Evolutionary conservation across 1,140 invertebrate species (phyloP), one percentile per base, ranked within the genome.

Genomic region (Trichonephila clavipes): DNA sequence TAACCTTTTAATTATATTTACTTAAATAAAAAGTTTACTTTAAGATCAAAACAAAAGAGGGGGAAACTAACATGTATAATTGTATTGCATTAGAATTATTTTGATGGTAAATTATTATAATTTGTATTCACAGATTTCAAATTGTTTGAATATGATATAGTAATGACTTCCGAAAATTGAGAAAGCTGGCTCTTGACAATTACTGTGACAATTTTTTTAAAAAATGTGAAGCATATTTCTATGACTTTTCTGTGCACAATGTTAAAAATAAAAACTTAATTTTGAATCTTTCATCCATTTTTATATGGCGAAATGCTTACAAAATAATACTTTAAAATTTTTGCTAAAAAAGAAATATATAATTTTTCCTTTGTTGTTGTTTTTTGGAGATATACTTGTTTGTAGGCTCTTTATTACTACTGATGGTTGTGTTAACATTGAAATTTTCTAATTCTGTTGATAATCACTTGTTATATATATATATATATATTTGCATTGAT

Each of bases 381-480:
- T 83, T 16, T 59, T 58, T 83, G 44, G 51, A 83, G 18, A 83
- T 83, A 19, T 59, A 83, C 51, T 83, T 77, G 69, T 77, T 83
- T 83, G 82, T 83, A 58, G 82, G 12, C 8, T 58, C 51, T 83
- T 58, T 58, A n/a, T 58, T n/a, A 83, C 21, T 58, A 19, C 40
- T 58, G 21, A 83, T n/a, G 14, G 40, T 83, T 83, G 40, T 83
- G 82, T 58, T 83, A 83, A 51, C 28, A 58, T 51, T 83, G 21
- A 24, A 69, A 69, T 34, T 82, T 40, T 82, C 34, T 82, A 82
- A 34, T 82, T 83, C 40, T 83, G 82, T 77, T 83, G 51, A 58
- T 59, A 51, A 51, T 83, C 44, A 62, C 58, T 90, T 90, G 89
- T 90, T 58, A n/a, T n/a, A n/a, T n/a, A 87, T 92, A 81, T 82